Evolutionary conservation across 2,888 invertebrate species (phyloP), one percentile per base, ranked within the genome.

Genomic region (Kryphioiulus occultus): DNA sequence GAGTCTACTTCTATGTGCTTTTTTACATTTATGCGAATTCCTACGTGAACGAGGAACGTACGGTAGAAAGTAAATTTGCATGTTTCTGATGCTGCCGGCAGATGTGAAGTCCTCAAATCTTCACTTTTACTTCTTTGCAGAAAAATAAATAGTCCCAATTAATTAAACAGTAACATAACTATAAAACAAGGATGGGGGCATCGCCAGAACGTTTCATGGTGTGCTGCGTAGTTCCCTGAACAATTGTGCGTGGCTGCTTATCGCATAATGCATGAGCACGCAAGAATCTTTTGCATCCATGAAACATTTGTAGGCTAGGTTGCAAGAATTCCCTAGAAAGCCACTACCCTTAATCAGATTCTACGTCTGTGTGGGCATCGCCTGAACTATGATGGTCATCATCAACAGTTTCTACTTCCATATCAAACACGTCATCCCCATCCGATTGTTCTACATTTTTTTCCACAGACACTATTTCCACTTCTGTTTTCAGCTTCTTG

Each of bases 331-430:
- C 22, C 68, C 68, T 68, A 68, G 68, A 68, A 86, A 32, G 53
- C 22, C 44, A 26, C 53, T 47, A 26, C 26, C 86, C 42, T 86
- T 47, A 87, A 87, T 87, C 87, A n/a, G 78, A 78, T 47, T 87
- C 87, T 42, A 87, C 87, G 30, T 87, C 87, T 19, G 87, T 87
- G 83, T 87, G 87, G 39, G 82, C 78, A 44, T 86, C 86, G 26
- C 86, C 86, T 12, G 53, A 47, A 86, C 86, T 86, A 19, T 39
- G 32, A 47, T 87, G 30, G 83, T 88, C 85, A n/a, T 88, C 88
- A 22, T 88, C 88, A 1, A 53, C 85, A 39, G 86, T 85, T 85
- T 88, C 88, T n/a, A 87, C 88, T 59, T 88, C 87, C 88, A 87
- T 87, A 68, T 87, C 88, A 19, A 87, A 87, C 30, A 78, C 85